Percentiles rank a stretch among this genome's conserved stretches.
Evolutionary conservation across 2,888 invertebrate species (phyloP).

Genomic region (Stenchaetothrips biformis): DNA sequence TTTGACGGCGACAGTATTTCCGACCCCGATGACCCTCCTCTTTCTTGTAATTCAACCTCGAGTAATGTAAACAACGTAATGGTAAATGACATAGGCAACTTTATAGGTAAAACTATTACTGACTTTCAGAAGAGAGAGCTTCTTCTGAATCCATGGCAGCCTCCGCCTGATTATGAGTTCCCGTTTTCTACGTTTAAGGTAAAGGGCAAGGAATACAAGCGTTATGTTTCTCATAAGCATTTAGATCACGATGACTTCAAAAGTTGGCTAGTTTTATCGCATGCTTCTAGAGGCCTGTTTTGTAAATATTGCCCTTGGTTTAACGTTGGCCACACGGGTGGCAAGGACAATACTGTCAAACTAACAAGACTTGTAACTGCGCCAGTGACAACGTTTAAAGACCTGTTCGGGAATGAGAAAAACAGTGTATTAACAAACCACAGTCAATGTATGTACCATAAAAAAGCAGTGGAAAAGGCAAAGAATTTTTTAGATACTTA

Average conservation of each 20-base stretch:
- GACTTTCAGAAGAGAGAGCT: constrained; percentile 27
- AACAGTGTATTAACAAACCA: constrained; percentile 35
- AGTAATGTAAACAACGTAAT: constrained; percentile 20
- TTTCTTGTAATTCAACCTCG: too few relatives aligned
- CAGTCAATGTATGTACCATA: constrained; percentile 34
- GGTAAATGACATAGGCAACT: constrained; percentile 24
- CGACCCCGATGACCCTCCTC: too few relatives aligned
- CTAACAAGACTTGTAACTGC: constrained; percentile 35
- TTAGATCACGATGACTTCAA: constrained; percentile 33
- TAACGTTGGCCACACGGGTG: constrained; percentile 32
- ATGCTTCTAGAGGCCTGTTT: constrained; percentile 33
- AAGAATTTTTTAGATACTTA: constrained; percentile 31
- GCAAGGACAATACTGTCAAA: constrained; percentile 32
- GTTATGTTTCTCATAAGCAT: constrained; percentile 33
- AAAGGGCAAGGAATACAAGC: constrained; percentile 31
- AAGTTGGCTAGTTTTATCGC: constrained; percentile 33
- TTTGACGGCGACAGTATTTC: too few relatives aligned
- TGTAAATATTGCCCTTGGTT: constrained; percentile 37
- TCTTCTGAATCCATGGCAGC: constrained; percentile 30
- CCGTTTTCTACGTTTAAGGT: constrained; percentile 34
- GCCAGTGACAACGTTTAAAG: constrained; percentile 35
- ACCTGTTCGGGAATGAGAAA: constrained; percentile 34
- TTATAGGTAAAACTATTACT: constrained; percentile 15
- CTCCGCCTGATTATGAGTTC: constrained; percentile 32
- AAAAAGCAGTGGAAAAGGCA: constrained; percentile 32